These are phyloP conservation scores for Leptestheria dahalacensis DNA, from an alignment of 1,140 invertebrate species.

Conservation along the genomic window DNA sequence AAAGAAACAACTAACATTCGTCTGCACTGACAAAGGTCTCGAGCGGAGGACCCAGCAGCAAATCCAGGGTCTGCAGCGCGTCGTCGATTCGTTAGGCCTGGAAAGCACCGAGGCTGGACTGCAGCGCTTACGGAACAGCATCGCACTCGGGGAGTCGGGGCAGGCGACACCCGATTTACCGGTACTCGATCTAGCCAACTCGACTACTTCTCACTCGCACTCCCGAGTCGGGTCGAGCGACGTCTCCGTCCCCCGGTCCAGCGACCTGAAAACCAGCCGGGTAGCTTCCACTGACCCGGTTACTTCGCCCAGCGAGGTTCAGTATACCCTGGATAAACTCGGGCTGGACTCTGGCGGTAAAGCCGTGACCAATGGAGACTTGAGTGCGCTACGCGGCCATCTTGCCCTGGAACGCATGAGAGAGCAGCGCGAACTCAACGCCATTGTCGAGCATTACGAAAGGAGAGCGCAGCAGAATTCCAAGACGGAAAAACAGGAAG, in stretches of 20 bases:
- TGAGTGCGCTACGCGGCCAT: slow-evolving; percentile 5
- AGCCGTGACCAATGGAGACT: background rate
- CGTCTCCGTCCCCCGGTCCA: background rate
- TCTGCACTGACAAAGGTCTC: too few species aligned
- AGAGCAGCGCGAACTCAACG: slow-evolving; percentile 11
- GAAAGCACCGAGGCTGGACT: slow-evolving; percentile 33
- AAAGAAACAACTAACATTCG: too few species aligned
- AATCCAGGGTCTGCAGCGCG: slow-evolving; percentile 48
- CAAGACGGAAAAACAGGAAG: slow-evolving; percentile 7
- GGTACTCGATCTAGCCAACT: slow-evolving; percentile 35
- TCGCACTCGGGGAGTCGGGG: slow-evolving; percentile 1
- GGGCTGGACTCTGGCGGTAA: slow-evolving; percentile 9
- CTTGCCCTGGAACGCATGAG: slow-evolving; percentile 6
- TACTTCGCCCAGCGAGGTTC: background rate
- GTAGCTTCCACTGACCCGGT: background rate
- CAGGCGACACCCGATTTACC: slow-evolving; percentile 9
- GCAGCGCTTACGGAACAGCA: slow-evolving; percentile 35
- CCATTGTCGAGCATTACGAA: slow-evolving; percentile 13
- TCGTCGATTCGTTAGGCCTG: slow-evolving; percentile 22
- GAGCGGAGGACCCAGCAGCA: slow-evolving; percentile 59
- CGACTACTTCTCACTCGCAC: slow-evolving; percentile 12
- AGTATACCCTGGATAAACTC: slow-evolving; percentile 15
- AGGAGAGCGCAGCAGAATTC: background rate
- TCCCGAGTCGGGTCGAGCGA: slow-evolving; percentile 14
- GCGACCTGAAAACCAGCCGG: background rate